phyloP scores from a whole-genome alignment of 2,888 invertebrate genomes.

The Tipula helvola region DNA sequence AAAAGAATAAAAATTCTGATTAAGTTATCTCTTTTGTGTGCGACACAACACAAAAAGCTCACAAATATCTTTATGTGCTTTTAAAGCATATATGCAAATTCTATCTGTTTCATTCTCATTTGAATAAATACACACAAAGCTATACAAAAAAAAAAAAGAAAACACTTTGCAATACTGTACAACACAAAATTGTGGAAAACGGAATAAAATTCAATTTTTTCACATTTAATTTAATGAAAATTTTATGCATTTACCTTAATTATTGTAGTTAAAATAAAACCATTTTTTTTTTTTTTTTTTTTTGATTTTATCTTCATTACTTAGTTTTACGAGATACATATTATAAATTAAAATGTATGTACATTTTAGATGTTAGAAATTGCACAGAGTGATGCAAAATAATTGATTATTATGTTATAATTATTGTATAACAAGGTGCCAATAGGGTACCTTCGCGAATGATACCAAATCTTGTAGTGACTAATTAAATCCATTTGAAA shows the following conservation, averaged over 20 bases:
- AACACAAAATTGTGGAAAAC: neutral
- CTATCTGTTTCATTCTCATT: neutral
- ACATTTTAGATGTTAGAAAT: too few relatives aligned
- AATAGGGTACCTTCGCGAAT: too few relatives aligned
- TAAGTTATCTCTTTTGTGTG: neutral
- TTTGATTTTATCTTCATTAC: neutral
- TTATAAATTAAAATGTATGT: too few relatives aligned
- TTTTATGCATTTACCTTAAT: neutral
- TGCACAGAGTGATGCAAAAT: too few relatives aligned
- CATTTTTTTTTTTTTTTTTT: neutral
- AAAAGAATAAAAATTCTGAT: neutral
- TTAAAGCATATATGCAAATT: neutral
- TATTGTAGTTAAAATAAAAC: neutral
- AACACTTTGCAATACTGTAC: neutral
- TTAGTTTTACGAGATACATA: neutral
- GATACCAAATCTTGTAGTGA: too few relatives aligned
- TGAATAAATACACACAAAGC: neutral
- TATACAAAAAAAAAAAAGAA: neutral
- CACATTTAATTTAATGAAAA: neutral
- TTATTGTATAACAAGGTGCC: too few relatives aligned
- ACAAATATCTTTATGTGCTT: neutral
- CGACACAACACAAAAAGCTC: neutral
- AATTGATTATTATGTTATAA: too few relatives aligned
- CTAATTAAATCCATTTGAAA: too few relatives aligned
- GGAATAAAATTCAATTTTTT: neutral